Evolutionary conservation across 2,888 invertebrate genomes (phyloP), one percentile per base, ranked within the genome.

Genomic region (Papilio protenor): DNA sequence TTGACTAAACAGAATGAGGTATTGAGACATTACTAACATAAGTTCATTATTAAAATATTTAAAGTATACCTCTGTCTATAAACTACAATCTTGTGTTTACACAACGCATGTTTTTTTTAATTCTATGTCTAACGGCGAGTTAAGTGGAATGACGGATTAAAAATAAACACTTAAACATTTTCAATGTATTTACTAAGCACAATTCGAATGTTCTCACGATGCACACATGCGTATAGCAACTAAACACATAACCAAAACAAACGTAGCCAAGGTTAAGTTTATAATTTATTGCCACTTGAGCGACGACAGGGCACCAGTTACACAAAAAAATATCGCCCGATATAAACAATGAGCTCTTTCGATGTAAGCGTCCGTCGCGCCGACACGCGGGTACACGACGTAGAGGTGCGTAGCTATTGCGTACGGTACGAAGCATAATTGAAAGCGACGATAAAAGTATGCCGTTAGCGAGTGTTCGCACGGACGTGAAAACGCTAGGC

Each of bases 201-300:
- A 77, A 81, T 77, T 84, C 82, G 71, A 49, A 23, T 81, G 87
- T 94, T 94, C 94, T 92, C 94, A 94, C 93, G 94, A 85, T 85
- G 85, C 88, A 89, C 91, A 92, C 89, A 88, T 91, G 90, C 86
- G 86, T 84, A 87, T 86, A 87, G 82, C 75, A 87, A 85, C 85
- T 81, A 86, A 89, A 87, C 87, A 88, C 88, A 86, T 90, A 89
- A 91, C 90, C 87, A 89, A 92, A 94, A 93, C 92, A 94, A 92
- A 91, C 90, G 86, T 85, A 85, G 84, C 88, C 91, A 93, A 93
- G 93, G 94, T 92, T 94, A 92, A 91, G 89, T 89, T 92, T 89
- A 90, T 92, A 92, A 94, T 94, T 94, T 94, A 94, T 91, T 81
- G 86, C 91, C 91, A 92, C 94, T 94, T 90, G 86, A 89, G 83